Conservation (phyloP, 1,140 invertebrate species). For the Saxidomus purpurata region DNA sequence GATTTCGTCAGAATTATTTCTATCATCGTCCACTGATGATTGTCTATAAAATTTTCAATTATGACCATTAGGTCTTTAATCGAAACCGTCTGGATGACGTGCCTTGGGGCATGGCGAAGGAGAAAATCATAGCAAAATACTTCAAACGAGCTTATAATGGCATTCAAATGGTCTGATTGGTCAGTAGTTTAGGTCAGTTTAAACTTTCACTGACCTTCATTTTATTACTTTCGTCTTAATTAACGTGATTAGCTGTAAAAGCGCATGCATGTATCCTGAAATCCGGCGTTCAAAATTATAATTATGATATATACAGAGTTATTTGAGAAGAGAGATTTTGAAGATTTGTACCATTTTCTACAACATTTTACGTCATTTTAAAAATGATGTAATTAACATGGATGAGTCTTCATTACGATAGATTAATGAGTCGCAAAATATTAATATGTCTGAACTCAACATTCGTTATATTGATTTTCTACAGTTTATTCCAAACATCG, state of each 20-base stretch:
- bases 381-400: too few relatives aligned
- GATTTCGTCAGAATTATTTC: conserved; percentile 49
- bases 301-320: too few relatives aligned
- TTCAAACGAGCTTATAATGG: neutral
- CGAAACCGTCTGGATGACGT: neutral
- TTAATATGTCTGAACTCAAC: too few relatives aligned
- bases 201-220: conserved; percentile 18
- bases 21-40: neutral
- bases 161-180: neutral
- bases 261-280: neutral
- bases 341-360: too few relatives aligned
- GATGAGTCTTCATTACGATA: too few relatives aligned
- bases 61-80: conserved; percentile 14
- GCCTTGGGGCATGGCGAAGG: neutral
- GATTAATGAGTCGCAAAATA: too few relatives aligned
- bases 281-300: too few relatives aligned
- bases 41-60: conserved; percentile 5
- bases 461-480: too few relatives aligned
- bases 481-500: too few relatives aligned
- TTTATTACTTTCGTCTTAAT: neutral
- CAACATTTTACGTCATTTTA: too few relatives aligned
- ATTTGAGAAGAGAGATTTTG: too few relatives aligned
- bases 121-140: neutral
- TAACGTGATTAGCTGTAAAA: neutral
- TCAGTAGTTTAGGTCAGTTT: neutral